A percentile compares a stretch with the other conserved stretches of the same genome.
Evolutionary conservation across 2,113 vertebrate genomes (phyloP).

Genomic region (Gavia stellata): DNA sequence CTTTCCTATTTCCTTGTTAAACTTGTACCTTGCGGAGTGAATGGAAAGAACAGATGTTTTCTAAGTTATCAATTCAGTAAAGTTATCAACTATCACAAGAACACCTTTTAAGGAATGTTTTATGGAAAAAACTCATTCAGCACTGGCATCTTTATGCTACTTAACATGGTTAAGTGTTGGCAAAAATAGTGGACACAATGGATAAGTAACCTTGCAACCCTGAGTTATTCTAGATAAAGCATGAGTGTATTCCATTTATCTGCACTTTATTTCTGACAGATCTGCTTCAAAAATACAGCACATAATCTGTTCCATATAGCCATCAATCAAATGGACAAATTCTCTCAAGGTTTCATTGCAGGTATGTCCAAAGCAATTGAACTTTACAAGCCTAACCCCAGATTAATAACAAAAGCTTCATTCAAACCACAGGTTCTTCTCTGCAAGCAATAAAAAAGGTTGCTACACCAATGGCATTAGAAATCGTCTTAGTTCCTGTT

Average conservation of each 20-base stretch:
- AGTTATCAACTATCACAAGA: neutral
- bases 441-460: neutral
- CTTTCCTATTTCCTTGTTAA: neutral
- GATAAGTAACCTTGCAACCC: neutral
- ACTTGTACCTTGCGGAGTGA: neutral
- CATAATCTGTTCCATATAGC: neutral
- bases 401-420: neutral
- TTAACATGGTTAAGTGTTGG: neutral
- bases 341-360: neutral
- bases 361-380: neutral
- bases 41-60: neutral
- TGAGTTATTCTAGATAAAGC: neutral
- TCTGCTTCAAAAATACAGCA: conserved; percentile 3
- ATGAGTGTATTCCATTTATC: neutral
- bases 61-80: neutral
- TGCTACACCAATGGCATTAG: neutral
- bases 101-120: neutral
- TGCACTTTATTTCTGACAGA: neutral
- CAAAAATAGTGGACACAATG: neutral
- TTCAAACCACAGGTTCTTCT: neutral
- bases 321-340: neutral
- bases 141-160: neutral
- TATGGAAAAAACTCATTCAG: neutral
- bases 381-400: neutral
- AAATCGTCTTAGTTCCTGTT: neutral